Evolutionary conservation across 2,888 invertebrate species (phyloP).

Genomic region (Exocentrus adspersus): DNA sequence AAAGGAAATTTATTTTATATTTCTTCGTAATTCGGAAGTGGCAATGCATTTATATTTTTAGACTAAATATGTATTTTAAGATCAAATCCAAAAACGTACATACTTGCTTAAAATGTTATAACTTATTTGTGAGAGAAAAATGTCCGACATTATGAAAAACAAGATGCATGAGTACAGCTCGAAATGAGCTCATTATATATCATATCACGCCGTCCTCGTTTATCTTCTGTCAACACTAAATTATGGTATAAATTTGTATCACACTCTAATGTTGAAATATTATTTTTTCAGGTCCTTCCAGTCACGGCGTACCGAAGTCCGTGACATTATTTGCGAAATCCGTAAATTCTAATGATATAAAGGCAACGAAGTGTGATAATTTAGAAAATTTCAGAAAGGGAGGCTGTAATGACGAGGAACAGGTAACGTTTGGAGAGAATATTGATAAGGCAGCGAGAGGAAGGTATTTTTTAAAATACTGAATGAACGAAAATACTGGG

Average conservation of each 20-base stretch:
- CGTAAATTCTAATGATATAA: slow-evolving; percentile 41
- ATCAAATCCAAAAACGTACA: no score
- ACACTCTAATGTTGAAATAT: not conserved
- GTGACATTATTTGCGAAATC: slow-evolving; percentile 34
- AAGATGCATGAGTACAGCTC: not conserved
- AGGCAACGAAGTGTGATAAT: slow-evolving; percentile 40
- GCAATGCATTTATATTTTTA: no score
- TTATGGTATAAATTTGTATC: not conserved
- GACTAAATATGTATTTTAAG: no score
- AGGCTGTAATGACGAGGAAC: slow-evolving; percentile 32
- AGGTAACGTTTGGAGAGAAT: slow-evolving; percentile 43
- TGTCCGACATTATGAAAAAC: not conserved
- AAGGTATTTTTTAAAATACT: slow-evolving; percentile 35
- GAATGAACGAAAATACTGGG: no score
- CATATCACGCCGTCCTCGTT: not conserved
- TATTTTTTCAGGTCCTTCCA: slow-evolving; percentile 6
- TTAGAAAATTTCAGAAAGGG: slow-evolving; percentile 33
- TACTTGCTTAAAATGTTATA: no score
- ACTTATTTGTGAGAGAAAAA: not conserved
- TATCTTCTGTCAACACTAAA: not conserved
- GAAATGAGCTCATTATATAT: not conserved
- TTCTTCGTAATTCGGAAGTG: no score
- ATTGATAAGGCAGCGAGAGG: slow-evolving; percentile 36
- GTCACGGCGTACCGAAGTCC: slow-evolving; percentile 13
- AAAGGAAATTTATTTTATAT: no score